A percentile compares a stretch with the other conserved stretches of the same genome.
These are phyloP conservation scores for Muraenolepis orangiensis DNA, from an alignment of 2,797 vertebrate genomes.

Conservation along the genomic window DNA sequence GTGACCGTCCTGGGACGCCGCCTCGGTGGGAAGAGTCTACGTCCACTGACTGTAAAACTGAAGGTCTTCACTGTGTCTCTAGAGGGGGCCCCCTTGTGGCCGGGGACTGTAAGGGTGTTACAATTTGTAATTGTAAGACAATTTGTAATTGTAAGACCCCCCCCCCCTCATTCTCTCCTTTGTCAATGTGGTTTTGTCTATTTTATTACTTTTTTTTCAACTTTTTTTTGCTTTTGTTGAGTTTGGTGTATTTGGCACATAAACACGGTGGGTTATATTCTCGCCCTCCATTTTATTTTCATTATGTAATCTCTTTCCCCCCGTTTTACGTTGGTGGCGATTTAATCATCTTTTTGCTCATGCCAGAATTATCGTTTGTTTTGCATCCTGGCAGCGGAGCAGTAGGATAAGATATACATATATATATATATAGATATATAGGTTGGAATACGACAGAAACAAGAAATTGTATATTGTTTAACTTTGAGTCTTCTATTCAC, in stretches of 20 bases:
- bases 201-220: not conserved
- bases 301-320: not conserved
- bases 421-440: not conserved
- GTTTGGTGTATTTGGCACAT: not conserved
- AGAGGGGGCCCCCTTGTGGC: too few species aligned
- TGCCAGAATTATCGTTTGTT: not conserved
- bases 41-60: not conserved
- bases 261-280: not conserved
- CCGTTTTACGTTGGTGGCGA: not conserved
- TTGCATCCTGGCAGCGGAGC: not conserved
- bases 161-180: not conserved
- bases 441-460: not conserved
- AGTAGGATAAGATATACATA: not conserved
- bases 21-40: not conserved
- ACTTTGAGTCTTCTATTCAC: not conserved
- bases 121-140: not conserved
- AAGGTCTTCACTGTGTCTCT: not conserved
- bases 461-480: not conserved
- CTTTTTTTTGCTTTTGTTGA: not conserved
- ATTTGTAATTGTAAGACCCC: too few species aligned
- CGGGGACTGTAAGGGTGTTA: not conserved
- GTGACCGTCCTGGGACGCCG: not conserved
- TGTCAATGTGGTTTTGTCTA: not conserved
- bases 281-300: not conserved
- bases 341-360: not conserved